Evolutionary conservation across 2,113 vertebrate genomes (phyloP).

Genomic region (Chamaea fasciata): DNA sequence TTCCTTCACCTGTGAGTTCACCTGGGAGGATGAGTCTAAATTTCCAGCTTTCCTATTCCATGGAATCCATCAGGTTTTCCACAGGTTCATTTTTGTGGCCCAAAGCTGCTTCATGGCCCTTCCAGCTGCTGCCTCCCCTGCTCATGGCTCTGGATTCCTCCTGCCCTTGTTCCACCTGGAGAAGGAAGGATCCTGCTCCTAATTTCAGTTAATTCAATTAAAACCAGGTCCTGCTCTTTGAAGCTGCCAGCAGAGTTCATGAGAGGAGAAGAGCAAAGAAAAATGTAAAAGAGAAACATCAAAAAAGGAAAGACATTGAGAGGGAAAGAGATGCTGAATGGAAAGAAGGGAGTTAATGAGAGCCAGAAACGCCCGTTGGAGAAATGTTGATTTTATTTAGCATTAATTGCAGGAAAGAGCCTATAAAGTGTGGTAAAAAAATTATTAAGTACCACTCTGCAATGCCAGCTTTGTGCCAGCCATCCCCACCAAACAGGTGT

Average conservation of each 20-base stretch:
- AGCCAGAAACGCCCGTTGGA: conserved; percentile 56
- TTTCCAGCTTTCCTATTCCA: conserved; percentile 5
- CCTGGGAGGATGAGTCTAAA: not conserved
- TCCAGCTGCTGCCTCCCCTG: not conserved
- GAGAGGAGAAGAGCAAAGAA: not conserved
- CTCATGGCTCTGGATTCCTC: not conserved
- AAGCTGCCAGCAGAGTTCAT: conserved; percentile 34
- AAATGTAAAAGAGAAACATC: not conserved
- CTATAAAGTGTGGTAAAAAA: conserved; percentile 70
- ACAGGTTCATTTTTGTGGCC: not conserved
- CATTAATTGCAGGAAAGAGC: conserved; percentile 76
- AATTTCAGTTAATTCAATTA: conserved; percentile 40
- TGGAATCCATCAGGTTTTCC: not conserved
- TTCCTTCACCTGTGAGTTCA: not conserved
- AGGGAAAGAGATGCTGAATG: not conserved
- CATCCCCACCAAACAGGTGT: conserved; percentile 65
- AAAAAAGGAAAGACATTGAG: not conserved
- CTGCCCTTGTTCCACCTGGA: not conserved
- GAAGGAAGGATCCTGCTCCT: not conserved
- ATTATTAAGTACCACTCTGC: conserved; percentile 67
- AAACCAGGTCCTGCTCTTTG: conserved; percentile 38
- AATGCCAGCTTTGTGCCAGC: conserved; percentile 73
- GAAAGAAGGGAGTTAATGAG: conserved; percentile 19
- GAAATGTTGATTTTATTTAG: conserved; percentile 76
- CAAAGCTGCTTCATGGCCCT: not conserved